Evolutionary conservation across 2,888 invertebrate species (phyloP), one percentile per base, ranked within the genome.

Genomic region (Microdon myrmicae): DNA sequence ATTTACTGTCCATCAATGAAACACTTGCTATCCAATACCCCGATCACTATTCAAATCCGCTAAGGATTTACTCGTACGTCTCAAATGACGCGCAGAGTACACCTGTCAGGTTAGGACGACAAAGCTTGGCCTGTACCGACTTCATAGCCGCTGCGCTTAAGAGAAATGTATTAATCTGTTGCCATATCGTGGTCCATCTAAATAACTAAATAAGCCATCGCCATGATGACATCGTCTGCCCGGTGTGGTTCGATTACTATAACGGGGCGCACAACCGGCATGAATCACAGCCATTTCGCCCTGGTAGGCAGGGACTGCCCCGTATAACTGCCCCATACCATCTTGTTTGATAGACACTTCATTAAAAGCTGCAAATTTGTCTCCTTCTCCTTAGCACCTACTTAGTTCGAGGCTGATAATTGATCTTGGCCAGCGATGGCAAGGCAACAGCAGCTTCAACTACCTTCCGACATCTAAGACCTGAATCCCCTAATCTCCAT

Each of bases 331-430:
- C 44, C 55, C n/a, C n/a, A n/a, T n/a, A n/a, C n/a, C 55, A 61
- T 61, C 60, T 55, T 28, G 39, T 4, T 28, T 45, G 51, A 58
- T 58, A 47, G 64, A 64, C 64, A 64, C 58, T 64, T 64, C 64
- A 64, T 64, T 64, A 64, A 64, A 51, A 47, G 10, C 34, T 34
- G 20, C 55, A 58, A 58, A 64, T 56, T 58, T 58, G 64, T 55
- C 55, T 26, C 16, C 43, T 47, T 32, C 39, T 53, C 59, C 47
- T 54, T 60, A 32, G 59, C 59, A 60, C 64, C 58, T 64, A 58
- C 45, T 47, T 58, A 58, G 23, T 45, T 47, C 35, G 37, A 51
- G 45, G 26, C 34, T 37, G 38, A 64, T 64, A 64, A 64, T 64
- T 64, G 64, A 64, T 64, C 64, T 64, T 13, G 54, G 29, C n/a